phyloP scores from a whole-genome alignment of 2,888 invertebrate genomes.

The Meteorus colon region DNA sequence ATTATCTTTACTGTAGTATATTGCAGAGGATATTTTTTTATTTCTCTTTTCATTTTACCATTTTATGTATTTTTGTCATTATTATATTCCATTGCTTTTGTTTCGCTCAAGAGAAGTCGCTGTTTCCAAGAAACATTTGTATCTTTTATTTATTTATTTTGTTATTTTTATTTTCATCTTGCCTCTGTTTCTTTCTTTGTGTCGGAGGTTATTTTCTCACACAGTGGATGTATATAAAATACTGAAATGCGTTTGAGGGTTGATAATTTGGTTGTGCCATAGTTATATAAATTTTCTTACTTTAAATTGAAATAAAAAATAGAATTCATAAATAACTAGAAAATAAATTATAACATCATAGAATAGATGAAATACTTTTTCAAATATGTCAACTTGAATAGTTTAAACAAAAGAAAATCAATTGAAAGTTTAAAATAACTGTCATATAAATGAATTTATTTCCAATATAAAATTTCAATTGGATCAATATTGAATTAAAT shows the following conservation, averaged over 20 bases:
- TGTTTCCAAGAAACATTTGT: slow-evolving; percentile 1
- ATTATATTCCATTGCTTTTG: not conserved
- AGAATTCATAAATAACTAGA: not conserved
- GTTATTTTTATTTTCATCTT: not conserved
- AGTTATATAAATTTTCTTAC: not conserved
- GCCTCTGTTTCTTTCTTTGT: not conserved
- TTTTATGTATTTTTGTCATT: slow-evolving; percentile 13
- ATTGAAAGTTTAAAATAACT: no score
- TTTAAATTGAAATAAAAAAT: not conserved
- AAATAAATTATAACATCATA: not conserved
- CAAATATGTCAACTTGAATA: no score
- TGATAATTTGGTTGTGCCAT: not conserved
- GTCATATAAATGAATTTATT: no score
- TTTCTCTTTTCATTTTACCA: not conserved
- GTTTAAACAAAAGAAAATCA: no score
- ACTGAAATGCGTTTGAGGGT: not conserved
- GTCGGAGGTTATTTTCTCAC: not conserved
- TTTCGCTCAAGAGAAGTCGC: not conserved
- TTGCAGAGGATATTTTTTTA: not conserved
- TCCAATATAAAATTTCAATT: no score
- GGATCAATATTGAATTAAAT: no score
- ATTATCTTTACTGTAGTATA: slow-evolving; percentile 16
- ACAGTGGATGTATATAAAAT: slow-evolving; percentile 1
- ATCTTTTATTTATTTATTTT: no score
- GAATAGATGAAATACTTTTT: no score